phyloP scores from a whole-genome alignment of 2,888 invertebrate species.

The Glyphotaelius pellucidus region DNA sequence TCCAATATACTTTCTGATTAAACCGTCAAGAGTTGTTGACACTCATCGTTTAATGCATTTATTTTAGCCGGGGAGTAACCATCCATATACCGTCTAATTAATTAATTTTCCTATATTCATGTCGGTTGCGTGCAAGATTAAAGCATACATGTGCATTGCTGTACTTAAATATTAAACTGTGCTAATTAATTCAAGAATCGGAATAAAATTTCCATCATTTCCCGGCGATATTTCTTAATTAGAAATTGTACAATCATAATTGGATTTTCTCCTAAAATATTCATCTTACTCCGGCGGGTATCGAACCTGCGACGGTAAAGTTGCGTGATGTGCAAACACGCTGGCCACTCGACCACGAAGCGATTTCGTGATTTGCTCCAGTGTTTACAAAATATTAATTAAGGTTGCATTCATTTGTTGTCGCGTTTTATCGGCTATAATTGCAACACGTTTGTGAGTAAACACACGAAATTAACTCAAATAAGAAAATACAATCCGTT shows the following conservation, averaged over 20 bases:
- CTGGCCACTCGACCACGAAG: not conserved
- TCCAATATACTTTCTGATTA: no score
- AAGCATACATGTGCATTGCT: not conserved
- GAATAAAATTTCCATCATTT: not conserved
- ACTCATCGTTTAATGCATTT: not conserved
- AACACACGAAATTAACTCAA: not conserved
- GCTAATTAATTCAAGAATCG: not conserved
- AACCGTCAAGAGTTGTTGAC: no score
- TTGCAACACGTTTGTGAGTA: not conserved
- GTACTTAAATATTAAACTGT: not conserved
- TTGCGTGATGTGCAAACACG: not conserved
- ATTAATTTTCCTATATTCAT: not conserved
- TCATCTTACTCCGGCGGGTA: not conserved
- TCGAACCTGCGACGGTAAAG: not conserved
- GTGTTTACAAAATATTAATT: not conserved
- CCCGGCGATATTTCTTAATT: not conserved
- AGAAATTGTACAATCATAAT: not conserved
- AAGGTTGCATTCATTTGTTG: not conserved
- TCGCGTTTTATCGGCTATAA: not conserved
- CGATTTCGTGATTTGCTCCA: not conserved
- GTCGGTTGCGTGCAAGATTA: not conserved
- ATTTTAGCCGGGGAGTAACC: not conserved
- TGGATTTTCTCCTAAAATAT: conserved; percentile 18
- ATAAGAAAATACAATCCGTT: not conserved
- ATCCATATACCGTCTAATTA: not conserved